Conservation (phyloP, 1,140 invertebrate species). For the Scaptomyza graminum region DNA sequence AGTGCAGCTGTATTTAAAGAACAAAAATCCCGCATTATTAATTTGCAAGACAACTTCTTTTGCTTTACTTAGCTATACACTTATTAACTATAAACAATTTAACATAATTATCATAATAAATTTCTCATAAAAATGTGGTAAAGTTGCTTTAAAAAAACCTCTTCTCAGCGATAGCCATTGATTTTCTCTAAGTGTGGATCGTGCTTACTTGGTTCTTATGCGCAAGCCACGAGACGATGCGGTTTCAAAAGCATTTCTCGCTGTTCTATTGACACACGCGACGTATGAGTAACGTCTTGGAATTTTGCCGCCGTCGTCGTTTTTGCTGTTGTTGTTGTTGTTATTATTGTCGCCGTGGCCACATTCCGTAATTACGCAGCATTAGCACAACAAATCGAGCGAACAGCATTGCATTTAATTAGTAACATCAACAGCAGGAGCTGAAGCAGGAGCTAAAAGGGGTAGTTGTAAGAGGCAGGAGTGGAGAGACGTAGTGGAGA, state of each 20-base stretch:
- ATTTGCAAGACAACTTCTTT: too few species aligned
- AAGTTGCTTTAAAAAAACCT: too few species aligned
- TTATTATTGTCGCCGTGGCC: constrained; percentile 15
- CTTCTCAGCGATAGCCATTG: not conserved
- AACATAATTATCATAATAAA: too few species aligned
- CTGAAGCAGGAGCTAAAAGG: not conserved
- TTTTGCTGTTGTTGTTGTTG: not conserved
- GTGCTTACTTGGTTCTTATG: not conserved
- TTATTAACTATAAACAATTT: too few species aligned
- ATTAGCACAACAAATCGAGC: constrained; percentile 80
- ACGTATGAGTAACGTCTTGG: constrained; percentile 68
- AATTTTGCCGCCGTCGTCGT: constrained; percentile 62
- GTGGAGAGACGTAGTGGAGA: not conserved
- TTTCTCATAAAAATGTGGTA: too few species aligned
- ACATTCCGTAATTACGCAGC: constrained; percentile 70
- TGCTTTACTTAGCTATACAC: too few species aligned
- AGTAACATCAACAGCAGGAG: constrained; percentile 38
- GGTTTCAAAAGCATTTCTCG: constrained; percentile 61
- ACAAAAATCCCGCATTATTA: too few species aligned
- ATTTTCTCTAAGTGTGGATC: not conserved
- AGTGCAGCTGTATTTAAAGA: too few species aligned
- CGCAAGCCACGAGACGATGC: constrained; percentile 7
- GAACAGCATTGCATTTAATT: constrained; percentile 73
- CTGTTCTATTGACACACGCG: constrained; percentile 76
- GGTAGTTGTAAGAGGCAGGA: not conserved